Base-by-base conservation (phyloP, 2,113 vertebrate species). In the Ranitomeya variabilis region DNA sequence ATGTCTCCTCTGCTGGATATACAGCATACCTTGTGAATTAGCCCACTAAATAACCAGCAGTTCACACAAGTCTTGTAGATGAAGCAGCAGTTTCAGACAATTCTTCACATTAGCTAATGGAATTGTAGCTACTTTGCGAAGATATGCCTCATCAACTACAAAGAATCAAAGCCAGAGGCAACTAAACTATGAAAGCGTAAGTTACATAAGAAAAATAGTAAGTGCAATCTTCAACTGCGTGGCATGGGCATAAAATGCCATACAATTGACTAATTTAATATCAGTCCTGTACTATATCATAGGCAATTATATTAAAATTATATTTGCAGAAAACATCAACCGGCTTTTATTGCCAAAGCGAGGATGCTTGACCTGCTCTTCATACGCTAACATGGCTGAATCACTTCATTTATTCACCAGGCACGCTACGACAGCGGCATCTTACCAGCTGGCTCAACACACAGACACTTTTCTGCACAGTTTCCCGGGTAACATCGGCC, bases 391-490 rank as follows among this genome's bases (percentile, higher is more conserved):
- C 45, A 18, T 37, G 59, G 31, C 26, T 64, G 21, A 82, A 66
- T 51, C 31, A 78, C 31, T 15, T 51, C 13, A 14, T 31, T 73
- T 26, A 74, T 60, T 77, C 31, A 21, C 18, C 74, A 26, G 8
- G 73, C 57, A 19, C 19, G 31, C 14, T 60, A 81, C 18, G 62
- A 87, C 82, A 64, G 3, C 52, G 74, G 69, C 52, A 92, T 96
- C 98, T 98, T 96, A 99, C 98, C 98, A 98, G 95, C 92, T 96
- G 96, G 90, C 98, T 97, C 90, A 99, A 95, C 90, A 99, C 98
- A 91, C 98, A 99, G 83, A 99, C 98, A 80, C 98, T 99, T 94
- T 99, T 99, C 95, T 99, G 98, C 60, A 99, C 98, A 0, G 98
- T 99, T 93, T 99, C 98, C 89, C 98, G 94, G 91, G 98, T 99